Percentiles rank a stretch among this genome's conserved stretches.
Conservation (phyloP, 1,140 invertebrate genomes). For the Sycophaga agraensis region DNA sequence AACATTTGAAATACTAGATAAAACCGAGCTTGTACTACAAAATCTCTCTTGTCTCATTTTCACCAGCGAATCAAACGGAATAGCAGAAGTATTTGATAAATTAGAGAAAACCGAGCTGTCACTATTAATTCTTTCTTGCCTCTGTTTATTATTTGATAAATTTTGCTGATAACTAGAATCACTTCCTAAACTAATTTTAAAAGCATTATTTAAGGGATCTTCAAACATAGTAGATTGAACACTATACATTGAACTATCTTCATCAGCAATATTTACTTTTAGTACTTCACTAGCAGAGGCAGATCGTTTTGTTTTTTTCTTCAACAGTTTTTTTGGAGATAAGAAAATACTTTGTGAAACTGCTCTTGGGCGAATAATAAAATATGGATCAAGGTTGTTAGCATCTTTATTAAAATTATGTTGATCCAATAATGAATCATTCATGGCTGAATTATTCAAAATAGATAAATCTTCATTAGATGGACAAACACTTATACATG, state of each 20-base stretch:
- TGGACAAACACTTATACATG: slow-evolving; percentile 4
- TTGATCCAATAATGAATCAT: slow-evolving; percentile 42
- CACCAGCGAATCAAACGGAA: slow-evolving; percentile 4
- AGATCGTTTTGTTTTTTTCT: slow-evolving; percentile 31
- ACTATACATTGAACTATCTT: slow-evolving; percentile 12
- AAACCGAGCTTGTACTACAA: slow-evolving; percentile 26
- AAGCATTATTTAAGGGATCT: slow-evolving; percentile 32
- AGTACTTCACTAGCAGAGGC: slow-evolving; percentile 35
- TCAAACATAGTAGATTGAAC: slow-evolving; percentile 15
- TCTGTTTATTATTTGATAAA: slow-evolving; percentile 32
- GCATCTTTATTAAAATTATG: slow-evolving; percentile 11
- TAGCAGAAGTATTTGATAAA: slow-evolving; percentile 29
- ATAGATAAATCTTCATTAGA: slow-evolving; percentile 35
- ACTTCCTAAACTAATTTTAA: slow-evolving; percentile 13
- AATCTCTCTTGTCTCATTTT: slow-evolving; percentile 7
- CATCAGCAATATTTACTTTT: slow-evolving; percentile 17
- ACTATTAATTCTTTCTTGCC: slow-evolving; percentile 19
- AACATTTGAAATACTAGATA: slow-evolving; percentile 34
- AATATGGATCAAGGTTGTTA: slow-evolving; percentile 14
- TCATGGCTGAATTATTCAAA: slow-evolving; percentile 42
- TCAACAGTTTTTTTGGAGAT: neutral
- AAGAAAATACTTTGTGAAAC: slow-evolving; percentile 10
- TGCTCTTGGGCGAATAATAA: slow-evolving; percentile 19
- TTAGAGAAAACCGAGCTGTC: slow-evolving; percentile 28
- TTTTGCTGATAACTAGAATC: slow-evolving; percentile 31